Evolutionary conservation across 2,797 vertebrate species (phyloP), one percentile per base, ranked within the genome.

Genomic region (Lagorchestes hirsutus): DNA sequence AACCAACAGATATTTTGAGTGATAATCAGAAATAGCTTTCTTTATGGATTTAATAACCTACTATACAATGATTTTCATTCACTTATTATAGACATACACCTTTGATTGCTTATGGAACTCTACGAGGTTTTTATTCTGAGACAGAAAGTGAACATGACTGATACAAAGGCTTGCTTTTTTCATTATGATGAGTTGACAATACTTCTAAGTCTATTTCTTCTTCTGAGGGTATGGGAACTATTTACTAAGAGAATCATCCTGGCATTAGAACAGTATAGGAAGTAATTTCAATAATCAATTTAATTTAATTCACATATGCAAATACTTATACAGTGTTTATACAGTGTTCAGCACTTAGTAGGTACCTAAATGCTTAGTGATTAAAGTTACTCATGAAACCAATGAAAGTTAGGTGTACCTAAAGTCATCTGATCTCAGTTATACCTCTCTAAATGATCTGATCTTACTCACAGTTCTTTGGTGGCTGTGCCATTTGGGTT

Each of bases 181-280:
- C 92, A 62, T 74, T 92, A 24, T 74, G 91, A 54, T 56, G 82
- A 74, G 14, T 5, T 91, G 82, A 91, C 10, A 14, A n/a, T 13
- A 40, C 58, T 95, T 82, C 29, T 55, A 31, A 82, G 59, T 94
- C n/a, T 93, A 74, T 54, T 95, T 16, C 74, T 93, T 96, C 14
- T 92, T 55, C 93, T 97, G 46, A 9, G 96, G 94, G 52, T 94
- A 56, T 92, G 31, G 92, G 92, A 55, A 93, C 3, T 93, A 93
- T 56, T 92, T 24, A 93, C 18, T 94, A 95, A 29, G 13, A 87
- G 92, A 93, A 96, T 22, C 93, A 93, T 91, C 93, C 94, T 90
- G 2, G 27, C 12, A 82, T 82, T 82, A 82, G n/a, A 82, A 24
- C 22, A 27, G 13, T 24, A 82, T 46, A 24, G 27, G 18, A 46